Percentiles rank a stretch among this genome's conserved stretches.
Conservation (phyloP, 2,797 vertebrate genomes). For the Chelmon rostratus region DNA sequence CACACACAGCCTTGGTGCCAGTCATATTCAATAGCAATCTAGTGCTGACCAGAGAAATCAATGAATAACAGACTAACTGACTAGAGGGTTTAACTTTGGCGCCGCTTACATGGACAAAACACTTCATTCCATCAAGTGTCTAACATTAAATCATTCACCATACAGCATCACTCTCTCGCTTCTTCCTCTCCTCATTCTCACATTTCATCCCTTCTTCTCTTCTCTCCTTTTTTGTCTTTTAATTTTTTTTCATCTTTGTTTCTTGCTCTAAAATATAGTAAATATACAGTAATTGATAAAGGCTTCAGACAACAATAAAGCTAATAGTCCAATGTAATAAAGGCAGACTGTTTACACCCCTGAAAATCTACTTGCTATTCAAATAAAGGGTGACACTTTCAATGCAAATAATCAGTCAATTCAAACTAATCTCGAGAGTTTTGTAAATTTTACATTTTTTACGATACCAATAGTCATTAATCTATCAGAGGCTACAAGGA, state of each 20-base stretch:
- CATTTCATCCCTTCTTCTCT: neutral
- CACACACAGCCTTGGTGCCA: conserved; percentile 61
- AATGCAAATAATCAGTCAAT: neutral
- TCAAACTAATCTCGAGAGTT: neutral
- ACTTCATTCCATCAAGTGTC: conserved; percentile 77
- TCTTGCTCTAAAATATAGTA: neutral
- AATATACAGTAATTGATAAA: neutral
- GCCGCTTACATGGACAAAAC: conserved; percentile 71
- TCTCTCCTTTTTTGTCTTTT: neutral
- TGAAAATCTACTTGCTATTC: neutral
- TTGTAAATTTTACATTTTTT: neutral
- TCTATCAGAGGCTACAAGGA: neutral
- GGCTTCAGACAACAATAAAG: neutral
- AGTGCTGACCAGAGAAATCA: conserved; percentile 76
- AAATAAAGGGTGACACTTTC: neutral
- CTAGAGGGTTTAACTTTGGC: conserved; percentile 77
- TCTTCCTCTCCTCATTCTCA: neutral
- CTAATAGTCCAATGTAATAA: neutral
- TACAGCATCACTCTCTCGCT: neutral
- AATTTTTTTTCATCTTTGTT: neutral
- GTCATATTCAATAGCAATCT: conserved; percentile 79
- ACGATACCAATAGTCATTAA: conserved; percentile 1
- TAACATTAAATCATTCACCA: conserved; percentile 70
- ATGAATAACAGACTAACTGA: conserved; percentile 77
- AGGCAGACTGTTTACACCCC: neutral